Base-by-base conservation (phyloP, 2,888 invertebrate genomes). In the Priocnemis perturbator region DNA sequence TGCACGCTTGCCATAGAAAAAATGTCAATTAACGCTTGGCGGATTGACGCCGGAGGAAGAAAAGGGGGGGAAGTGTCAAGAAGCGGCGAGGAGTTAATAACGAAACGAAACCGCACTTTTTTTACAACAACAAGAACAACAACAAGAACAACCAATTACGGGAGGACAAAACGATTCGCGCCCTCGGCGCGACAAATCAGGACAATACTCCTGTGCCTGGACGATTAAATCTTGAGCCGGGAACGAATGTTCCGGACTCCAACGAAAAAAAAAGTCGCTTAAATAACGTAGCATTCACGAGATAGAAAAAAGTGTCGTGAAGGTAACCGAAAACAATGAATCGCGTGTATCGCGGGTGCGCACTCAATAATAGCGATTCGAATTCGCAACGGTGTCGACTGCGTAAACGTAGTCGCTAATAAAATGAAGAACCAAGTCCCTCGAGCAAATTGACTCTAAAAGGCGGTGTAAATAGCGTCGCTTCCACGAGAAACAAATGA, bases 51-150 rank as follows among this genome's bases (percentile, higher is more conserved):
- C 37, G 37, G 37, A 37, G 7, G 37, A 37, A 37, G 37, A 11
- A 37, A 37, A 9, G 30, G 20, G 17, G n/a, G 45, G 26, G 23
- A n/a, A 37, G 11, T 20, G 3, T 19, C 44, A 73, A 58, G 62
- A 55, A 65, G 75, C 73, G 73, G 71, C 77, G 76, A 65, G 60
- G 64, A 78, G 60, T 65, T 71, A 62, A 70, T 65, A 73, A 78
- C 69, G 48, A 67, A 79, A 79, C 67, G 76, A 64, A 79, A 76
- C 61, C 23, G 61, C 61, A 60, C 56, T 71, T 76, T 71, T 76
- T 71, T 56, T 72, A 76, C 73, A 77, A 79, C 73, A 50, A 37
- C 37, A 37, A 37, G 37, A 79, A 79, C 72, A 79, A 79, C 74
- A 65, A 44, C 60, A 50, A 68, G 57, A 45, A 64, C 53, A 76